phyloP scores from a whole-genome alignment of 2,797 vertebrate species.

The Manis pentadactyla region DNA sequence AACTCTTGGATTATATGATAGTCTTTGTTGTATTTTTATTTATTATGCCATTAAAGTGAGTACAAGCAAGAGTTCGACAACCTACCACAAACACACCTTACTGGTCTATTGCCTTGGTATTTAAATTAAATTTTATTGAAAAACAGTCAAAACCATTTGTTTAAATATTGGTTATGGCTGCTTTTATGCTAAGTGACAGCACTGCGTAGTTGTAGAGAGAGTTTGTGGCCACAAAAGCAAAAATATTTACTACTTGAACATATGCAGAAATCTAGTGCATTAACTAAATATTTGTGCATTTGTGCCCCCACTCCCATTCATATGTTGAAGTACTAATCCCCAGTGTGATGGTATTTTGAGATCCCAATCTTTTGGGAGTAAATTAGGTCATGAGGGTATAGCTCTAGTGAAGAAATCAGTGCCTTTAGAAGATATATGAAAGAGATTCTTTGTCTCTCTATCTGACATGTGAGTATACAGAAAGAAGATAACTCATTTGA shows the following conservation, averaged over 20 bases:
- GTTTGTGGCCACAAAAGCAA: accelerated
- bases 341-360: neutral
- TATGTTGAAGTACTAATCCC: neutral
- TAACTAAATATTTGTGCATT: neutral
- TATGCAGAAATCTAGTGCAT: neutral
- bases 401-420: neutral
- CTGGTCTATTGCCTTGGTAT: neutral
- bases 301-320: neutral
- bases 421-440: neutral
- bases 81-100: neutral
- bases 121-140: neutral
- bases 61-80: neutral
- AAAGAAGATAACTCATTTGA: neutral
- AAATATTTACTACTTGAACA: neutral
- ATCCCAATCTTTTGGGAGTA: no score
- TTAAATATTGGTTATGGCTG: neutral
- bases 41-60: neutral
- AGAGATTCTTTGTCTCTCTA: neutral
- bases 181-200: neutral
- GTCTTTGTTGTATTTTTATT: neutral
- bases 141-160: neutral
- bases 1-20: neutral
- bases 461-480: neutral
- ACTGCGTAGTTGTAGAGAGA: neutral
- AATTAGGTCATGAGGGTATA: neutral